Evolutionary conservation across 1,140 invertebrate genomes (phyloP).

Genomic region (Polypedilum vanderplanki): DNA sequence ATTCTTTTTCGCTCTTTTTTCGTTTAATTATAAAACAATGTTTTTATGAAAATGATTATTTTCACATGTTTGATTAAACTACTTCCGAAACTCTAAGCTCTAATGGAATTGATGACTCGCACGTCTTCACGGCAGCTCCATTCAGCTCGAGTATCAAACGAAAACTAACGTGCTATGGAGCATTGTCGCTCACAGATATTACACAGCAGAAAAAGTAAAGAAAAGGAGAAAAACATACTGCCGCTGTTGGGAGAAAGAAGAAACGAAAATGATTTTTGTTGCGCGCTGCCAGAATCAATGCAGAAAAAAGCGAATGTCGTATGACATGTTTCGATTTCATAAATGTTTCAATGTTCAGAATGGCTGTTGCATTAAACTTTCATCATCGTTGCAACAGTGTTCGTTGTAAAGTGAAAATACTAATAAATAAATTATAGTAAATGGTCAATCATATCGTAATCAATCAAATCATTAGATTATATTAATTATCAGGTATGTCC

Average conservation of each 20-base stretch:
- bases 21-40: no score
- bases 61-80: no score
- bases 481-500: not conserved
- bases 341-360: not conserved
- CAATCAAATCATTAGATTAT: not conserved
- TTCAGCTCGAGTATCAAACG: slow-evolving; percentile 11
- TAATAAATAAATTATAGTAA: not conserved
- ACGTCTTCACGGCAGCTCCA: slow-evolving; percentile 4
- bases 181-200: not conserved
- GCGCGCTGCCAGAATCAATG: not conserved
- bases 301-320: slow-evolving; percentile 2
- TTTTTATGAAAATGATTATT: no score
- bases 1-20: no score
- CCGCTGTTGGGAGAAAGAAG: not conserved
- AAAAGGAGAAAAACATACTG: not conserved
- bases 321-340: not conserved
- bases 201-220: not conserved
- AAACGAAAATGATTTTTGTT: slow-evolving; percentile 8
- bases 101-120: not conserved
- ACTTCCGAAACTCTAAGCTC: not conserved
- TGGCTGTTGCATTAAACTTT: not conserved
- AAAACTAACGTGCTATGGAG: no score
- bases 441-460: not conserved
- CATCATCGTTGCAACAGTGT: not conserved
- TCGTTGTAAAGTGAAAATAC: not conserved